Evolutionary conservation across 2,113 vertebrate species (phyloP).

Genomic region (Psilopsiagon aurifrons): DNA sequence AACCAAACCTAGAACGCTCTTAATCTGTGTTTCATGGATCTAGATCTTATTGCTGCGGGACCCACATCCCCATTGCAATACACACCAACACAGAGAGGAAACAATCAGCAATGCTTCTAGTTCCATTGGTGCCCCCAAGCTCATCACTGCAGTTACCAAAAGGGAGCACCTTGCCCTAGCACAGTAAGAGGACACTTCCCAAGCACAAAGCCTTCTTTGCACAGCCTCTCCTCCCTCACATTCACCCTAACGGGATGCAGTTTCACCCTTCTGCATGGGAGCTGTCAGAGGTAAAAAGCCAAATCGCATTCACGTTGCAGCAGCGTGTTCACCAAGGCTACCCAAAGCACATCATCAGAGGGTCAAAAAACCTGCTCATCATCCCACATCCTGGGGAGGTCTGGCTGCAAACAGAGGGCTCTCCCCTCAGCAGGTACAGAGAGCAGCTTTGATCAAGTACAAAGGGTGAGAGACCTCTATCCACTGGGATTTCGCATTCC

Average conservation of each 20-base stretch:
- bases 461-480: background rate
- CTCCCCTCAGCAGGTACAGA: background rate
- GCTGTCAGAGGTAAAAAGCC: background rate
- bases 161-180: fast-evolving
- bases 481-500: background rate
- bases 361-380: background rate
- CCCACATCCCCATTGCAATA: background rate
- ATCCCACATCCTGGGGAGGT: background rate
- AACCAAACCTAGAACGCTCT: background rate
- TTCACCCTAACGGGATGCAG: fast-evolving
- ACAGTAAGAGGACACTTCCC: fast-evolving
- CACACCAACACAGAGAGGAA: background rate
- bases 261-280: background rate
- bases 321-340: background rate
- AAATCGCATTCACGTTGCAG: fast-evolving
- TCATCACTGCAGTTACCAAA: background rate
- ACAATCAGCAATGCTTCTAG: fast-evolving
- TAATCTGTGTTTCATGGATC: fast-evolving
- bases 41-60: background rate
- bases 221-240: background rate
- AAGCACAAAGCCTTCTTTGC: background rate
- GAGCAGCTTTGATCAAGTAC: background rate
- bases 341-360: background rate
- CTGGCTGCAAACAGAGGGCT: background rate
- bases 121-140: background rate